A percentile compares a stretch with the other conserved stretches of the same genome.
phyloP scores from a whole-genome alignment of 2,888 invertebrate genomes.

The Drosophila diplacantha region DNA sequence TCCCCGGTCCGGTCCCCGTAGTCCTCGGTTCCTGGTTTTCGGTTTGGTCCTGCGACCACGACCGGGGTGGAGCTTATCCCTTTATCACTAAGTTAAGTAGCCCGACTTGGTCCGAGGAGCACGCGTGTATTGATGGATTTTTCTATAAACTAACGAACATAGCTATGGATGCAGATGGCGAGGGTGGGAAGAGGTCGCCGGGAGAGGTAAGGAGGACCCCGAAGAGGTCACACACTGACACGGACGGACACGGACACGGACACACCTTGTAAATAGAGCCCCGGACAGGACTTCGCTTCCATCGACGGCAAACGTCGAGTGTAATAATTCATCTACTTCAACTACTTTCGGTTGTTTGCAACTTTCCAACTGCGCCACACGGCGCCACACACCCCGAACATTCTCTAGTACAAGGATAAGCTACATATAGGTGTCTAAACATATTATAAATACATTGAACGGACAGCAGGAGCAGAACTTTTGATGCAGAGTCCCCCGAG shows the following conservation, averaged over 20 bases:
- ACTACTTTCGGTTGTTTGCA: not conserved
- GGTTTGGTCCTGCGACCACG: conserved; percentile 3
- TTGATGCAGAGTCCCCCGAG: conserved; percentile 2
- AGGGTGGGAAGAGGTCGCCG: not conserved
- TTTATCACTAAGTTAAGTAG: conserved; percentile 55
- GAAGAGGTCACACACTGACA: not conserved
- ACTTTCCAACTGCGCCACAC: conserved; percentile 1
- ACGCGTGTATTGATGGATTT: conserved; percentile 26
- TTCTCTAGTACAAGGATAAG: conserved; percentile 47
- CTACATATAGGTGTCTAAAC: conserved; percentile 51
- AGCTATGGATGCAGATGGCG: not conserved
- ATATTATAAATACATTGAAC: conserved; percentile 24
- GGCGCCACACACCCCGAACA: conserved; percentile 11
- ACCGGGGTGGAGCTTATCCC: conserved; percentile 32
- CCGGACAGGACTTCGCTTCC: conserved; percentile 15
- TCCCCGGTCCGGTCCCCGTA: not conserved
- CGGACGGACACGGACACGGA: not conserved
- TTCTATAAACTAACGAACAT: conserved; percentile 34
- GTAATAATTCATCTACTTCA: conserved; percentile 17
- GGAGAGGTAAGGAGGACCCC: no score
- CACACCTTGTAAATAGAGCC: conserved; percentile 31
- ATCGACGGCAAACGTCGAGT: conserved; percentile 8
- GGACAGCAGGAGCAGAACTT: conserved; percentile 2
- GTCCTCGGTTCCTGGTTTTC: conserved; percentile 3
- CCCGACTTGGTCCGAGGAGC: conserved; percentile 17